A percentile compares a stretch with the other conserved stretches of the same genome.
Evolutionary conservation across 2,888 invertebrate species (phyloP).

Genomic region (Calephelis perditalis): DNA sequence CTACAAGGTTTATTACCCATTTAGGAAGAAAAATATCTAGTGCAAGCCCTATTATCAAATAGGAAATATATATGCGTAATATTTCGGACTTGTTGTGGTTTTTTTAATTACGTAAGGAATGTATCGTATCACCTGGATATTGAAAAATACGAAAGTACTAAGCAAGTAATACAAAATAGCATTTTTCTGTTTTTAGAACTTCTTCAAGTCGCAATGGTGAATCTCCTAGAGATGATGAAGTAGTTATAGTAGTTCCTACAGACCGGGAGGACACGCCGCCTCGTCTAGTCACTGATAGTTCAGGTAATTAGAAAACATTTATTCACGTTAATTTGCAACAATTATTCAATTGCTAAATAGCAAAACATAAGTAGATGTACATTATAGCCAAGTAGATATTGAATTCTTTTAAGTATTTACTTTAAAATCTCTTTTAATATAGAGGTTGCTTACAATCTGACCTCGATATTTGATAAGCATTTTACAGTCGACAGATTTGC

Average conservation of each 20-base stretch:
- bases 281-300: slow-evolving; percentile 80
- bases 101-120: too few relatives aligned
- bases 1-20: too few relatives aligned
- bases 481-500: slow-evolving; percentile 3
- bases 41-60: too few relatives aligned
- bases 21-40: too few relatives aligned
- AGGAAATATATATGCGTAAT: too few relatives aligned
- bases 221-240: slow-evolving; percentile 67
- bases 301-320: slow-evolving; percentile 58
- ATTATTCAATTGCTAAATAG: not conserved
- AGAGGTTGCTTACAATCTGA: not conserved
- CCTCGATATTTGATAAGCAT: slow-evolving; percentile 2
- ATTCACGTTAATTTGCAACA: slow-evolving; percentile 12
- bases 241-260: slow-evolving; percentile 66
- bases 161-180: too few relatives aligned
- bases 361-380: slow-evolving; percentile 2
- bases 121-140: too few relatives aligned
- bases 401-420: not conserved
- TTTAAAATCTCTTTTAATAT: not conserved
- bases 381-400: slow-evolving; percentile 2
- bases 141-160: too few relatives aligned
- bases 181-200: slow-evolving; percentile 46
- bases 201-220: slow-evolving; percentile 60
- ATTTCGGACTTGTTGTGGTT: too few relatives aligned
- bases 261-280: slow-evolving; percentile 74